Conservation (phyloP, 2,888 invertebrate species). For the Melanostoma scalare region DNA sequence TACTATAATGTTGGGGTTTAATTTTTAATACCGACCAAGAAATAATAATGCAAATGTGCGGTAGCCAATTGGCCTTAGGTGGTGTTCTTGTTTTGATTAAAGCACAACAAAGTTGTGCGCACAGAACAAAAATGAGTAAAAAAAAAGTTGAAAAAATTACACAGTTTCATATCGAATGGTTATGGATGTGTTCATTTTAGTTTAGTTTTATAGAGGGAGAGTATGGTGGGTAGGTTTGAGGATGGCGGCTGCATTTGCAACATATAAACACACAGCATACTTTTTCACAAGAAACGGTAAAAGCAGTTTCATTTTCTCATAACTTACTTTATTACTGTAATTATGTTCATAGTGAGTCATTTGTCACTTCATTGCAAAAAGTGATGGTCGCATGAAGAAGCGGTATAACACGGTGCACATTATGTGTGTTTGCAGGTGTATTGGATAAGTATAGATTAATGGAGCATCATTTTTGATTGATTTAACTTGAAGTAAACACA, state of each 20-base stretch:
- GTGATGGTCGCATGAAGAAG: slow-evolving; percentile 6
- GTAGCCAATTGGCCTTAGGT: slow-evolving; percentile 74
- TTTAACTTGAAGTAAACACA: slow-evolving; percentile 11
- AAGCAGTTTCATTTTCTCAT: slow-evolving; percentile 52
- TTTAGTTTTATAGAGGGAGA: neutral
- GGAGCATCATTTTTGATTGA: slow-evolving; percentile 31
- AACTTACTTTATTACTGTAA: slow-evolving; percentile 70
- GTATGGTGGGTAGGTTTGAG: no score
- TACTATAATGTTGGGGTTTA: slow-evolving; percentile 58
- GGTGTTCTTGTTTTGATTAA: slow-evolving; percentile 74
- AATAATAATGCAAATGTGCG: slow-evolving; percentile 73
- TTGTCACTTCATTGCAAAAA: slow-evolving; percentile 66
- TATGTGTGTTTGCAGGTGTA: slow-evolving; percentile 21
- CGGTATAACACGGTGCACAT: neutral
- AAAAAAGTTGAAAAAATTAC: no score
- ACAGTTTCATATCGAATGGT: slow-evolving; percentile 1
- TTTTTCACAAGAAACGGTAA: neutral
- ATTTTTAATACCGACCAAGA: slow-evolving; percentile 58
- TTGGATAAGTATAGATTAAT: slow-evolving; percentile 30
- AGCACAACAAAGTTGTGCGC: slow-evolving; percentile 51
- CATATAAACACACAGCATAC: no score
- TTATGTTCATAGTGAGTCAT: slow-evolving; percentile 64
- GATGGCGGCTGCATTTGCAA: slow-evolving; percentile 3
- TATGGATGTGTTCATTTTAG: slow-evolving; percentile 36
- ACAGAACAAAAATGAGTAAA: slow-evolving; percentile 7